Base-by-base conservation (phyloP, 2,888 invertebrate genomes). In the Diplolepis rosae region DNA sequence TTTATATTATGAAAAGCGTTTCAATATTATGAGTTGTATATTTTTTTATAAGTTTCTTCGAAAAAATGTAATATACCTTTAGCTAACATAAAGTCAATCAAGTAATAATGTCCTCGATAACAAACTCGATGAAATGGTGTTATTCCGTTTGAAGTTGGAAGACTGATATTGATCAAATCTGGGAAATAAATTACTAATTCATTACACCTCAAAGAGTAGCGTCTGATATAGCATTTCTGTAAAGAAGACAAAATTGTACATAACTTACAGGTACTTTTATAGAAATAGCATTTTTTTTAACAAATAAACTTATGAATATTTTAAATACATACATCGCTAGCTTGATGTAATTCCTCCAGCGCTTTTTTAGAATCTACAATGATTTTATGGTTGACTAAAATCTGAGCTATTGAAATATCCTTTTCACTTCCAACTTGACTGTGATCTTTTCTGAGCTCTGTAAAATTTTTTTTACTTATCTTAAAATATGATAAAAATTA, bases 51-150 rank as follows among this genome's bases (percentile, higher is more conserved):
- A 65, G 5, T 22, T 42, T 39, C 9, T 35, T 30, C 45, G 28
- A 11, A 7, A 18, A 28, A 69, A 48, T n/a, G 11, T 18, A 45
- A 18, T 42, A 1, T 71, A 80, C 80, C 80, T 72, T 78, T 79
- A 1, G 69, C 35, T 24, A 82, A 39, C 80, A 82, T 81, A 11
- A 76, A 74, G 28, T 77, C 67, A 9, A 82, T 76, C 48, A 82
- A 68, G 11, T 67, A 51, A 13, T 71, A 65, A 39, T 80, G 74
- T 27, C 81, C 79, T 39, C 79, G 74, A 48, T 73, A 79, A 65
- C 81, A 82, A 15, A 81, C 78, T 18, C 77, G 74, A 72, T 82
- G 82, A 67, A 82, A 81, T 0, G 82, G 80, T 2, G 82, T 82
- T 15, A 79, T 66, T 22, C 81, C 82, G 11, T 69, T 77, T 13